Evolutionary conservation across 1,140 invertebrate species (phyloP).

Genomic region (Solenopsis fugax): DNA sequence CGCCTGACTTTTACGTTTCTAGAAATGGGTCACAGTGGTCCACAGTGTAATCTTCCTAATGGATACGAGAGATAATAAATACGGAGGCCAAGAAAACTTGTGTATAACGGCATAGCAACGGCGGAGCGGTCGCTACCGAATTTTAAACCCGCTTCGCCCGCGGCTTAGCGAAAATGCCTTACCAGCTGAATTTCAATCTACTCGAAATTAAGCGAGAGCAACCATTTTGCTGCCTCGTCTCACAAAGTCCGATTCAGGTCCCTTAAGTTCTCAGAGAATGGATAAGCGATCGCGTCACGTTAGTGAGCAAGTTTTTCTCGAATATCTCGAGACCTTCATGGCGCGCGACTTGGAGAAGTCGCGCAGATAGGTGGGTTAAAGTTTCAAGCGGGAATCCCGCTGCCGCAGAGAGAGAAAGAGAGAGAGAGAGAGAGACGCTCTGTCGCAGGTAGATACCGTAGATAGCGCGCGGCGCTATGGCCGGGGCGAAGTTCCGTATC

Average conservation of each 20-base stretch:
- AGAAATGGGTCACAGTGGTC: conserved; percentile 22
- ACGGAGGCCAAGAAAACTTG: neutral
- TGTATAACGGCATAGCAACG: neutral
- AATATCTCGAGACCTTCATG: neutral
- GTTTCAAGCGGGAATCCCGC: conserved; percentile 39
- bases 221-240: neutral
- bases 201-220: neutral
- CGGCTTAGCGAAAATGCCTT: neutral
- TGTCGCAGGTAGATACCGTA: conserved; percentile 47
- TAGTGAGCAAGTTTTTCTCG: conserved; percentile 13
- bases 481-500: conserved; percentile 69
- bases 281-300: neutral
- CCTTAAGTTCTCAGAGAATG: neutral
- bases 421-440: conserved; percentile 1
- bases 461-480: conserved; percentile 35
- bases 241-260: neutral
- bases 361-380: conserved; percentile 35
- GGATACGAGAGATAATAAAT: conserved; percentile 23
- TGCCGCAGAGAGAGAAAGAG: neutral
- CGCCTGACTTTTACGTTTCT: conserved; percentile 19
- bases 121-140: neutral
- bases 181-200: neutral
- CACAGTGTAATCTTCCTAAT: conserved; percentile 22
- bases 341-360: conserved; percentile 19
- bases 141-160: neutral